phyloP scores from a whole-genome alignment of 2,797 vertebrate genomes.

The Poeciliopsis gracilis region DNA sequence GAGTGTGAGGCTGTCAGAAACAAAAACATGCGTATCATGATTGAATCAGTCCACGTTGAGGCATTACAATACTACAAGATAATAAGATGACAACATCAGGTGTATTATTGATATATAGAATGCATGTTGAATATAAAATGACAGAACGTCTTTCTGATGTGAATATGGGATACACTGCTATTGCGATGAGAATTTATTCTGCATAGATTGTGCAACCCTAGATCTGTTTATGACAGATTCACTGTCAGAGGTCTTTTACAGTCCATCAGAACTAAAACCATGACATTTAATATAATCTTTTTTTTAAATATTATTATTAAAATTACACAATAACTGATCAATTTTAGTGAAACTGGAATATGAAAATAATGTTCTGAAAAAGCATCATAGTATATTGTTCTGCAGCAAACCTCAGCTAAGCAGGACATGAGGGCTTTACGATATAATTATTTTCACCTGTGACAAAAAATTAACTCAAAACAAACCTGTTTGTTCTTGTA shows the following conservation, averaged over 20 bases:
- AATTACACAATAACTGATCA: neutral
- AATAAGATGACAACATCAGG: neutral
- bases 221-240: neutral
- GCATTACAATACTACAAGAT: neutral
- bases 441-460: neutral
- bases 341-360: neutral
- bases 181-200: neutral
- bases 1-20: neutral
- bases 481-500: neutral
- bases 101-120: neutral
- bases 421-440: neutral
- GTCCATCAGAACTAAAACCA: neutral
- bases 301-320: neutral
- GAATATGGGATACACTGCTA: too few species aligned
- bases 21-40: neutral
- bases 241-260: neutral
- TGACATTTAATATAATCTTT: neutral
- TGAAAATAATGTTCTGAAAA: neutral
- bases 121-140: neutral
- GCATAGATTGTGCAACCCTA: neutral
- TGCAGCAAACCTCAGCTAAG: neutral
- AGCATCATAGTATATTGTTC: neutral
- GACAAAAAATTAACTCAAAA: constrained; percentile 7
- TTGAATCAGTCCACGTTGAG: neutral
- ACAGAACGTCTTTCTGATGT: too few species aligned